A percentile compares a stretch with the other conserved stretches of the same genome.
Conservation (phyloP, 2,113 vertebrate species). For the Megalops atlanticus region DNA sequence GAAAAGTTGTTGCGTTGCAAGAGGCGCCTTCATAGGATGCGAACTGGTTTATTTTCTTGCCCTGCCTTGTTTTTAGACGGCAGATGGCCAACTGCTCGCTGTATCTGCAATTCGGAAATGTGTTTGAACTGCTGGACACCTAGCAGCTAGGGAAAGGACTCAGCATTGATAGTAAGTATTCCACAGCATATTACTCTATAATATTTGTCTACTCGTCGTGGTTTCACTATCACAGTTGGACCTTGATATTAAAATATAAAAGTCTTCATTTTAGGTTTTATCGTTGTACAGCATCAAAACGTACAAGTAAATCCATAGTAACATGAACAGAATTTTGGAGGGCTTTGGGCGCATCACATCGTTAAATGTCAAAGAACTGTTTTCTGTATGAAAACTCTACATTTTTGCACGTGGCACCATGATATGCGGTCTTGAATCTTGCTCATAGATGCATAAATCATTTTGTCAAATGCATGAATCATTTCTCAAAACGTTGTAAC, state of each 20-base stretch:
- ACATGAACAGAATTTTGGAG: background rate
- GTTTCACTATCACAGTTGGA: background rate
- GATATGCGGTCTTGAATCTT: background rate
- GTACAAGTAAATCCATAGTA: background rate
- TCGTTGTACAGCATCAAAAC: background rate
- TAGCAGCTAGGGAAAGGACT: slow-evolving; percentile 8
- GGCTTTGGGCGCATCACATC: background rate
- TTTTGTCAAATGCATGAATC: background rate
- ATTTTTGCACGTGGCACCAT: background rate
- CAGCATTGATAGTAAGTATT: slow-evolving; percentile 23
- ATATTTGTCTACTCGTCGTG: background rate
- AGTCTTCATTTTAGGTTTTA: no score
- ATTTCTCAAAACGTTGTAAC: background rate
- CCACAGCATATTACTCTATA: background rate
- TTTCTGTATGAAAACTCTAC: background rate
- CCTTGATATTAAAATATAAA: no score
- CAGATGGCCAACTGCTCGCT: slow-evolving; percentile 24
- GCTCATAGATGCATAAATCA: background rate
- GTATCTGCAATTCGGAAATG: slow-evolving; percentile 10
- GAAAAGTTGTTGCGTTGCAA: slow-evolving; percentile 22
- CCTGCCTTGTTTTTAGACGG: background rate
- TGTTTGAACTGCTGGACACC: slow-evolving; percentile 7
- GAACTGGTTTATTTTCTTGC: background rate
- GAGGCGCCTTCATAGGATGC: background rate
- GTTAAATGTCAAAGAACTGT: background rate